Evolutionary conservation across 1,140 invertebrate genomes (phyloP), one percentile per base, ranked within the genome.

Genomic region (Drosophila pruinosa): DNA sequence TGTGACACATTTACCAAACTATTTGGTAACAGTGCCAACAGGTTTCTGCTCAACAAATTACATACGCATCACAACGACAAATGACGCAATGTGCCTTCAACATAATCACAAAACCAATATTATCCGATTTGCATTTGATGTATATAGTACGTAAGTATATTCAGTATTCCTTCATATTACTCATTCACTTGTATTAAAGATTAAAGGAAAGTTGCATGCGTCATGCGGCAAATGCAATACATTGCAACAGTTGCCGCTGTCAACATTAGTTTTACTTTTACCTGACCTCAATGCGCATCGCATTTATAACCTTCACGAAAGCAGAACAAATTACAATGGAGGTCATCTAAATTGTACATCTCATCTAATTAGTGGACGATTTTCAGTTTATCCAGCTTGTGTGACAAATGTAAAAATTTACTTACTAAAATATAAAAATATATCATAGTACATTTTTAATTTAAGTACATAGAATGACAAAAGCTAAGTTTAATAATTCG

Each of bases 271-370:
- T 39, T 54, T 64, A 85, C 81, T 85, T 88, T 88, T 85, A 86
- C 77, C 82, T 75, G 81, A 81, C 81, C 81, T 47, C 70, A 61
- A 85, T 88, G 85, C 64, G 12, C 28, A 72, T n/a, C 45, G 53
- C 8, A 36, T 36, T 57, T 39, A 24, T 22, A 61, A 77, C 12
- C 79, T 41, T 41, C 78, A 78, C 21, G 81, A 85, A 86, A 85
- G 81, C 80, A 85, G 81, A 85, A 85, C 82, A 47, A 85, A 88
- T 88, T 88, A 70, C 73, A 71, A 28, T 59, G n/a, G n/a, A n/a
- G n/a, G n/a, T 38, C 31, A 31, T 45, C 14, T 15, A 36, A 28
- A 2, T 1, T 17, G 1, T 7, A 17, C 4, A 26, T 26, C 5
- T 10, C 10, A 31, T 26, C n/a, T 3, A 48, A 0, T 6, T 48